Conservation (phyloP, 2,888 invertebrate species). For the Melieria picta region DNA sequence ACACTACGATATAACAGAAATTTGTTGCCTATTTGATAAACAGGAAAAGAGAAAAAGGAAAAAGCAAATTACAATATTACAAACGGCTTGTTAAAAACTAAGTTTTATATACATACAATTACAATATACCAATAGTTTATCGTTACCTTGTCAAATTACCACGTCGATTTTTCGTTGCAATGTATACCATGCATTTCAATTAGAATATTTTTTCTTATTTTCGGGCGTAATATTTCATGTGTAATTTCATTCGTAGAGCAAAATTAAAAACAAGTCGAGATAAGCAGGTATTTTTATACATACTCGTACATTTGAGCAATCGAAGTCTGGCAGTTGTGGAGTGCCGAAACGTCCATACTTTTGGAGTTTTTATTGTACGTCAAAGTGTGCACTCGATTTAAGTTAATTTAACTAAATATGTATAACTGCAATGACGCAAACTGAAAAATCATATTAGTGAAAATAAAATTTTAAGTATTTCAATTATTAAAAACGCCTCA, state of each 20-base stretch:
- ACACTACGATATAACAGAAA: conserved; percentile 27
- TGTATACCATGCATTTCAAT: conserved; percentile 13
- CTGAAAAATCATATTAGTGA: too few relatives aligned
- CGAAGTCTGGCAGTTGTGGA: too few relatives aligned
- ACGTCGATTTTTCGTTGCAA: background rate
- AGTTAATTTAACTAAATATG: background rate
- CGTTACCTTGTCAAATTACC: background rate
- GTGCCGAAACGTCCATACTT: too few relatives aligned
- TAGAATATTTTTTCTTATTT: too few relatives aligned
- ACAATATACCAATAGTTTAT: background rate
- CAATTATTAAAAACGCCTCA: too few relatives aligned
- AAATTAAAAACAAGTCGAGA: too few relatives aligned
- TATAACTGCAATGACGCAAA: too few relatives aligned
- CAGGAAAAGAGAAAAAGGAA: conserved; percentile 5
- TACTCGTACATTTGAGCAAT: too few relatives aligned
- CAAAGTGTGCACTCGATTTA: background rate
- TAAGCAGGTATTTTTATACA: too few relatives aligned
- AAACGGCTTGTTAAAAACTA: background rate
- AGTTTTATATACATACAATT: background rate
- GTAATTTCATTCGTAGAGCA: too few relatives aligned
- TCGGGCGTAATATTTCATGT: too few relatives aligned
- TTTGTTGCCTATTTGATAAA: conserved; percentile 54
- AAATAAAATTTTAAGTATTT: too few relatives aligned
- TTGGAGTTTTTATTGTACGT: background rate
- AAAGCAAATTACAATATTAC: background rate